A percentile compares a stretch with the other conserved stretches of the same genome.
Conservation (phyloP, 2,113 vertebrate species). For the Orcinus orca region DNA sequence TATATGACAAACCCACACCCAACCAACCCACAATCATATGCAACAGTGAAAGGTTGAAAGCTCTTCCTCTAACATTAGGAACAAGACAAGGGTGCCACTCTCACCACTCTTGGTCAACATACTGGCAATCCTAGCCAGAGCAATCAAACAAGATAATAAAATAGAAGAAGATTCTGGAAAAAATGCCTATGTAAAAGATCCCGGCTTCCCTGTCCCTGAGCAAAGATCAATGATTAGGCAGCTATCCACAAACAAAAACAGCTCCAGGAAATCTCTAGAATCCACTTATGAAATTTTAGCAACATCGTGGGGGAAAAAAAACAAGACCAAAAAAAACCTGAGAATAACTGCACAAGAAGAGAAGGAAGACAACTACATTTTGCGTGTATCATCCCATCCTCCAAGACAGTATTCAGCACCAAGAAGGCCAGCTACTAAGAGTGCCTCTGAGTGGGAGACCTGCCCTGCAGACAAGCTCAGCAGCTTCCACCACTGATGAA, state of each 20-base stretch:
- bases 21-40: neutral
- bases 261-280: neutral
- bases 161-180: neutral
- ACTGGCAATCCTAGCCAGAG: neutral
- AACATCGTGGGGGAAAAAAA: neutral
- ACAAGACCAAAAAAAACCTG: neutral
- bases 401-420: neutral
- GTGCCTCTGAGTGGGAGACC: neutral
- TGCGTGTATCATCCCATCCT: neutral
- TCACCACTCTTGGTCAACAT: neutral
- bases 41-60: neutral
- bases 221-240: neutral
- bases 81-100: neutral
- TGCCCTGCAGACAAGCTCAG: neutral
- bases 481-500: neutral
- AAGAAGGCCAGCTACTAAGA: neutral
- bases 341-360: neutral
- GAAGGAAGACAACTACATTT: neutral
- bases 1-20: neutral
- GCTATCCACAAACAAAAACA: neutral
- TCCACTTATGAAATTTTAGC: neutral
- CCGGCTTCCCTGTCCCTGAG: neutral
- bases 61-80: neutral
- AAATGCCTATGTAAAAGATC: neutral
- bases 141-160: neutral